Evolutionary conservation across 2,113 vertebrate species (phyloP).

Genomic region (Prionailurus viverrinus): DNA sequence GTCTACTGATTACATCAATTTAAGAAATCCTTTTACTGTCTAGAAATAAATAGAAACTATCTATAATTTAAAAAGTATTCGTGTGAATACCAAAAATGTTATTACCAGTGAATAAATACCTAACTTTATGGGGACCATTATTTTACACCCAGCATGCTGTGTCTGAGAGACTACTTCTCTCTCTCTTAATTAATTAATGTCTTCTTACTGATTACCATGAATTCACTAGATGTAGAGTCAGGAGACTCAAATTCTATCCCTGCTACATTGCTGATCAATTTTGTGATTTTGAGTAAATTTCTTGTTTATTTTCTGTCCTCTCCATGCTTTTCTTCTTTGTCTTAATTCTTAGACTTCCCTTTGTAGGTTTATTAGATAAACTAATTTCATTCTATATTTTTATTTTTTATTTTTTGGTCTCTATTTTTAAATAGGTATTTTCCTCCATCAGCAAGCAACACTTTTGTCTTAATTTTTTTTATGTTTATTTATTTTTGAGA

Average conservation of each 20-base stretch:
- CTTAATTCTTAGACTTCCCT: neutral
- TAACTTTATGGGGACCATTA: neutral
- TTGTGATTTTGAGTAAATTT: constrained; percentile 18
- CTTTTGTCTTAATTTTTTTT: neutral
- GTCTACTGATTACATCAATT: neutral
- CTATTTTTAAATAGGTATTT: neutral
- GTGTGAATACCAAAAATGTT: neutral
- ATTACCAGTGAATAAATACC: neutral
- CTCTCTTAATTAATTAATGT: neutral
- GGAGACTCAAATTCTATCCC: constrained; percentile 3
- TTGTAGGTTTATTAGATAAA: neutral
- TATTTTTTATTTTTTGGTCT: neutral
- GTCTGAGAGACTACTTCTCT: neutral
- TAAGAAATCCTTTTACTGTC: neutral
- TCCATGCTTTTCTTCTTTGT: neutral
- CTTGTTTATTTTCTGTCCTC: neutral
- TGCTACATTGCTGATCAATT: neutral
- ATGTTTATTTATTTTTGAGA: too few species aligned
- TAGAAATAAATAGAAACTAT: neutral
- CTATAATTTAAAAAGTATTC: constrained; percentile 5
- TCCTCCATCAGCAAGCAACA: neutral
- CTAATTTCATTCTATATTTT: neutral
- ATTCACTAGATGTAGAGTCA: constrained; percentile 1
- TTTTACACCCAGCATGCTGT: neutral
- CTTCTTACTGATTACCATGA: constrained; percentile 20